phyloP scores from a whole-genome alignment of 2,113 vertebrate genomes.

The Prunella himalayana region DNA sequence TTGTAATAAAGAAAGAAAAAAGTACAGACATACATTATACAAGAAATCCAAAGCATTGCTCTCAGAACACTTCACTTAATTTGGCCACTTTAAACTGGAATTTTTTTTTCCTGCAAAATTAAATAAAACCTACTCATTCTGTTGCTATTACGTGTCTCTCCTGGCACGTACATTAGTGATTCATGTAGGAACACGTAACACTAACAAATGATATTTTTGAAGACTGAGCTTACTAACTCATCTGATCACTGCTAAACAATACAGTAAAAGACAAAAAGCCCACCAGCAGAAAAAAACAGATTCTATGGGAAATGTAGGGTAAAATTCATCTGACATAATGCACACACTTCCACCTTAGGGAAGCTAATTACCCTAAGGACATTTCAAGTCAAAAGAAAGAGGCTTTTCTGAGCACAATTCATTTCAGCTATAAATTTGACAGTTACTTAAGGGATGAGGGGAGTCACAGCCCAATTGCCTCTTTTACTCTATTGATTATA shows the following conservation, averaged over 20 bases:
- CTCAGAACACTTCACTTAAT: neutral
- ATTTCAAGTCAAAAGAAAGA: neutral
- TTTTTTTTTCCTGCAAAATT: neutral
- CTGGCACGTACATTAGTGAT: neutral
- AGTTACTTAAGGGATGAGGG: neutral
- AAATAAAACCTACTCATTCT: neutral
- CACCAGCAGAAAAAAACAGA: neutral
- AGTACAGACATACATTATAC: neutral
- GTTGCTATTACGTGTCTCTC: neutral
- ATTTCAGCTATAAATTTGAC: neutral
- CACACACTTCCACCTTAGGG: neutral
- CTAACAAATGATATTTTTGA: neutral
- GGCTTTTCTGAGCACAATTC: neutral
- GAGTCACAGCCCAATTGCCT: neutral
- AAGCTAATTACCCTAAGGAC: neutral
- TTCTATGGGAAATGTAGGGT: neutral
- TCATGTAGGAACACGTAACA: neutral
- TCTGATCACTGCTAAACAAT: neutral
- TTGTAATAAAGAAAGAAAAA: neutral
- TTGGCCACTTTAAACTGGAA: neutral
- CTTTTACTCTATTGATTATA: neutral
- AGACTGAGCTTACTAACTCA: conserved; percentile 10
- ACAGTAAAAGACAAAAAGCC: neutral
- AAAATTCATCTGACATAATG: neutral
- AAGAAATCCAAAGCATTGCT: neutral